Percentiles rank a stretch among this genome's conserved stretches.
These are phyloP conservation scores for Pocillopora damicornis DNA, from an alignment of 64 coral and sea anemone genomes.

Conservation along the genomic window DNA sequence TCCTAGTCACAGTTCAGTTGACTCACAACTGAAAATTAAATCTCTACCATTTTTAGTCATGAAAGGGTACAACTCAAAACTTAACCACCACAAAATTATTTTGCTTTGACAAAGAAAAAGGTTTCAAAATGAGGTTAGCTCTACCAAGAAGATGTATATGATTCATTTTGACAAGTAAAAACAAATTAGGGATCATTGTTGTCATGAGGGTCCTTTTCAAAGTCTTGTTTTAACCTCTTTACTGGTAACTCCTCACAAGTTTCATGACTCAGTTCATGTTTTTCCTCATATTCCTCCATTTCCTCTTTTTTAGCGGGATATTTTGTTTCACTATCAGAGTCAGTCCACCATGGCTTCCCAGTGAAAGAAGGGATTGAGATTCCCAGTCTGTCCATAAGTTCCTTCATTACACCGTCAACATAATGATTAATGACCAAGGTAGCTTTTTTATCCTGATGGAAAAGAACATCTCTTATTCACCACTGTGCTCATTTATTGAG, in stretches of 20 bases:
- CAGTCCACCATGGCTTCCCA: conserved; percentile 34
- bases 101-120: too few relatives aligned
- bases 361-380: conserved; percentile 53
- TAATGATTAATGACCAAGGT: conserved; percentile 81
- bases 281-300: neutral
- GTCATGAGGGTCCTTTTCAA: neutral
- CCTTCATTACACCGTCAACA: conserved; percentile 86
- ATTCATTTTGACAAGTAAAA: neutral
- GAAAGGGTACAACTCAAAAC: too few relatives aligned
- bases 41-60: too few relatives aligned
- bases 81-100: too few relatives aligned
- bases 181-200: neutral
- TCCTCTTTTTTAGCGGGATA: neutral
- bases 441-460: conserved; percentile 91
- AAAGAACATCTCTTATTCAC: neutral
- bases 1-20: too few relatives aligned
- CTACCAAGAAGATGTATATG: too few relatives aligned
- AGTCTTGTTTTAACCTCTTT: neutral
- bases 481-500: neutral
- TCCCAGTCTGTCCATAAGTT: conserved; percentile 60
- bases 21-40: too few relatives aligned
- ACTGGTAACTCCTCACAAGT: neutral
- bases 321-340: neutral
- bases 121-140: too few relatives aligned
- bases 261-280: neutral